Conservation (phyloP, 2,797 vertebrate genomes). For the Ibycter americanus region DNA sequence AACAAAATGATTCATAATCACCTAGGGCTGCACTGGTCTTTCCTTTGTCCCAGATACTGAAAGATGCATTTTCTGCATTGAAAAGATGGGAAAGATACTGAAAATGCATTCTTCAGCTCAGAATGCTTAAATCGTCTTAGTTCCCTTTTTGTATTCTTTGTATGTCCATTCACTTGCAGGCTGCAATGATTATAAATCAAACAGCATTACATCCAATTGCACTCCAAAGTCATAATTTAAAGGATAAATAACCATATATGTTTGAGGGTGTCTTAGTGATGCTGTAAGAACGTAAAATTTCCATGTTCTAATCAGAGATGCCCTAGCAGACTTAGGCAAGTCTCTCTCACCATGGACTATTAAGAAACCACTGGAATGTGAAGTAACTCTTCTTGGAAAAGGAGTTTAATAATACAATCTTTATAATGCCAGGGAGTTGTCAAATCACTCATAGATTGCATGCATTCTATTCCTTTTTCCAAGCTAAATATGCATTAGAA, state of each 20-base stretch:
- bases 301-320: conserved; percentile 37
- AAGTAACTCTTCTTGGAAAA: conserved; percentile 35
- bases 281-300: background rate
- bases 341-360: conserved; percentile 28
- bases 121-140: conserved; percentile 12
- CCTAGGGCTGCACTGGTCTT: background rate
- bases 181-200: conserved; percentile 42
- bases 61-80: background rate
- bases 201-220: background rate
- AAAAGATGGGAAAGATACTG: background rate
- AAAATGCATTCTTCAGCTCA: background rate
- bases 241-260: conserved; percentile 38
- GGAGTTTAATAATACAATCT: conserved; percentile 55
- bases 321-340: conserved; percentile 22
- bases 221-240: conserved; percentile 52
- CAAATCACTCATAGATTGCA: conserved; percentile 48
- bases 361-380: conserved; percentile 52
- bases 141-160: conserved; percentile 16
- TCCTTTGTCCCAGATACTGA: background rate
- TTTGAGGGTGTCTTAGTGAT: background rate
- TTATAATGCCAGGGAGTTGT: conserved; percentile 26
- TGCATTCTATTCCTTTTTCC: conserved; percentile 14
- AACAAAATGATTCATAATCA: background rate
- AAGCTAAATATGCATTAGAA: background rate
- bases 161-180: background rate